A percentile compares a stretch with the other conserved stretches of the same genome.
phyloP scores from a whole-genome alignment of 2,113 vertebrate genomes.

The Alexandromys fortis region DNA sequence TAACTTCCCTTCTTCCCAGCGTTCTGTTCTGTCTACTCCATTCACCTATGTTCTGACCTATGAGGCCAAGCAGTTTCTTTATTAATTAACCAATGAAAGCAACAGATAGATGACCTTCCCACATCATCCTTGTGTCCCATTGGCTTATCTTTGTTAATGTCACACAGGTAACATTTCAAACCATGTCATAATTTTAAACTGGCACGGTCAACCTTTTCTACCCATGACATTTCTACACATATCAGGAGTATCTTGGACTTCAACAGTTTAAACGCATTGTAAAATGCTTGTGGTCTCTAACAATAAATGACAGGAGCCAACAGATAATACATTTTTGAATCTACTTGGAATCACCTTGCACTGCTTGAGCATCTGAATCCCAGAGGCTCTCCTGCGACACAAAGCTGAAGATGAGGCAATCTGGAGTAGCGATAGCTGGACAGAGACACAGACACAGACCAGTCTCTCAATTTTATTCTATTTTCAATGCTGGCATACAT shows the following conservation, averaged over 20 bases:
- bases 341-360: neutral
- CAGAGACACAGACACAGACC: neutral
- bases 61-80: too few species aligned
- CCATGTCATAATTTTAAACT: neutral
- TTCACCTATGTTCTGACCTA: too few species aligned
- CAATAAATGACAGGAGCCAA: too few species aligned
- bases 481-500: neutral
- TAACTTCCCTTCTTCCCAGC: too few species aligned
- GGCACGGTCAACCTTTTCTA: neutral
- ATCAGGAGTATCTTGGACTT: neutral
- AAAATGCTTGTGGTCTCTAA: too few species aligned
- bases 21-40: too few species aligned
- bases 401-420: neutral
- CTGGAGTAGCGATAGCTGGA: neutral
- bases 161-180: too few species aligned
- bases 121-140: too few species aligned
- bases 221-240: neutral
- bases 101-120: too few species aligned
- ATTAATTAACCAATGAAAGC: too few species aligned
- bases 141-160: too few species aligned
- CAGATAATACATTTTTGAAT: too few species aligned
- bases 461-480: neutral
- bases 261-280: neutral
- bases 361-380: neutral
- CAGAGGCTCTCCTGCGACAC: neutral